Base-by-base conservation (phyloP, 1,140 invertebrate genomes). In the Hylyphantes graminicola region DNA sequence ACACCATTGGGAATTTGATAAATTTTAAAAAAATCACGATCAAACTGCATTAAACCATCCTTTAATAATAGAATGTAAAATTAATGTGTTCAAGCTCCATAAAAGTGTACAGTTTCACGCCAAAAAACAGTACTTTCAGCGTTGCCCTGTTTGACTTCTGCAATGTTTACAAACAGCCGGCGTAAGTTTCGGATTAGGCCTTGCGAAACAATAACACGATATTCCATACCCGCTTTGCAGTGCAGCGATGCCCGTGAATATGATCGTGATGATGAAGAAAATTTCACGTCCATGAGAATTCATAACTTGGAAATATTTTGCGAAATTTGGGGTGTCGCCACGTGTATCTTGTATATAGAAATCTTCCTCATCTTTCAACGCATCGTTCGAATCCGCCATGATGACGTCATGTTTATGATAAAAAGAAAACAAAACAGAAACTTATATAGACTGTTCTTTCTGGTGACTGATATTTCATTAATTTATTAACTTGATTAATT, bases 151-250 rank as follows among this genome's bases (percentile, higher is more conserved):
- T 68, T 80, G 17, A 64, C n/a, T 13, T n/a, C 12, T 59, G 12
- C n/a, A 59, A 51, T 70, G 68, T 70, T 70, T 67, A 70, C 61
- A 79, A 64, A 68, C 12, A 55, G 54, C 68, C 68, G 68, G 68
- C 50, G 9, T 19, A 70, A 54, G 35, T 70, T 54, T 70, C 10
- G 63, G 17, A 17, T 51, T 54, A 53, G 15, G 5, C 15, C 13
- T 17, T 11, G 13, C 68, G 54, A 70, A 50, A 57, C 50, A 57
- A 64, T 53, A 15, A 80, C 11, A 73, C 50, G 17, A 67, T 35
- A 11, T 51, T 57, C 89, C 90, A 90, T 88, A 92, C 91, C 89
- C 88, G 77, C 88, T 90, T 54, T 91, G 90, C 4, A 92, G 78
- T 12, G 90, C 90, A 48, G 90, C 91, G 65, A 91, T 89, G 15